A percentile compares a stretch with the other conserved stretches of the same genome.
Conservation (phyloP, 2,113 vertebrate species). For the Conger conger region DNA sequence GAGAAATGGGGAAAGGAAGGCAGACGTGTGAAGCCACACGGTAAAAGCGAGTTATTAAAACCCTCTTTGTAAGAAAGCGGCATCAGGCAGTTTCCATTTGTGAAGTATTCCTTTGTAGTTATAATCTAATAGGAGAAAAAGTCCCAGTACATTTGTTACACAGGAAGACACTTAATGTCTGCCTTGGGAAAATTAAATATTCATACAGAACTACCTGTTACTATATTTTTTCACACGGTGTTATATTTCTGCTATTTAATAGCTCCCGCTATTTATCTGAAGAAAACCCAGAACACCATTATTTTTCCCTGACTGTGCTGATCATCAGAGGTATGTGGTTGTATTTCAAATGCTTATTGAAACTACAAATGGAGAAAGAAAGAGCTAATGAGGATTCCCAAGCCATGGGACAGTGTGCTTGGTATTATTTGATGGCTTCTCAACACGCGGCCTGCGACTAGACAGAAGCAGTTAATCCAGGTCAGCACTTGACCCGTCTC, state of each 20-base stretch:
- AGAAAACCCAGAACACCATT: background rate
- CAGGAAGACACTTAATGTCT: background rate
- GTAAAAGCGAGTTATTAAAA: conserved; percentile 13
- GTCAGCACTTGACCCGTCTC: conserved; percentile 37
- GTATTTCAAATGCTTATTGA: background rate
- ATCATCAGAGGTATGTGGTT: background rate
- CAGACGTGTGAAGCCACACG: background rate
- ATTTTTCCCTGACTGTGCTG: background rate
- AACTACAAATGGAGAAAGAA: conserved; percentile 19
- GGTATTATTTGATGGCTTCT: conserved; percentile 22
- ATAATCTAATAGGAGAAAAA: conserved; percentile 5
- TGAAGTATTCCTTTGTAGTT: background rate
- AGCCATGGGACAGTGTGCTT: background rate
- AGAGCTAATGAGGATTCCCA: background rate
- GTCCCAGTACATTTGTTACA: background rate
- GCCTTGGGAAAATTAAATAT: conserved; percentile 13
- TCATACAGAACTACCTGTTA: conserved; percentile 16
- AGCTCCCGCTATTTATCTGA: background rate
- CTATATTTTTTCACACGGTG: background rate
- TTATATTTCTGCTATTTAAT: background rate
- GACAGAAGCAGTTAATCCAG: conserved; percentile 54
- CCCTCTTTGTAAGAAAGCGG: background rate
- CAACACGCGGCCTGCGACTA: conserved; percentile 23
- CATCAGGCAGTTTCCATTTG: background rate
- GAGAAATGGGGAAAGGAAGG: background rate